Base-by-base conservation (phyloP, 2,113 vertebrate species). In the Grammomys surdaster region DNA sequence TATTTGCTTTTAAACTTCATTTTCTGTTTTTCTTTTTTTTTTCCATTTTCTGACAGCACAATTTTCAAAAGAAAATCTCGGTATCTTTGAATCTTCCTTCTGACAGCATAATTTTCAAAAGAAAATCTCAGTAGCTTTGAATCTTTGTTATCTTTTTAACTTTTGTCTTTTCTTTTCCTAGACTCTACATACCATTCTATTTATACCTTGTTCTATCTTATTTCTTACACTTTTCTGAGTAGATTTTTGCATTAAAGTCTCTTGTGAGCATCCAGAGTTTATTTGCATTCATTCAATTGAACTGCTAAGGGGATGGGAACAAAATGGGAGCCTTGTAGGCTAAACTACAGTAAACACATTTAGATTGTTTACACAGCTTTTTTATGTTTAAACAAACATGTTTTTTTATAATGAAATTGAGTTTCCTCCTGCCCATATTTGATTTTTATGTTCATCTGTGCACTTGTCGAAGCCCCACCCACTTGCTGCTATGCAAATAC, bases 381-480 rank as follows among this genome's bases (percentile, higher is more conserved):
- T 98, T 98, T 97, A 65, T 98, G 98, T 97, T 98, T 98, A 97
- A 98, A 97, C 98, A 98, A 98, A 98, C 98, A 97, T 96, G 96
- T 98, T 98, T 54, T 92, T 95, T 97, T 97, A 96, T 97, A 97
- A 97, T 97, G 98, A 98, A 98, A 97, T 98, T 96, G 98, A 96
- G 98, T 97, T 98, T 98, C 96, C 98, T 98, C 98, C 97, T 98
- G 98, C 97, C 97, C 94, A 82, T 98, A 98, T 98, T 98, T 98
- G 98, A 98, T 98, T 99, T 99, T 98, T 98, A 98, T 98, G 98
- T 99, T 98, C 98, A 99, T 99, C 98, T 98, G 98, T 98, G 98
- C 98, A 97, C 96, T 98, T 0, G 90, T 97, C 96, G 98, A 98
- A 98, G 97, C 98, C 48, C 98, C 98, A 98, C 98, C 98, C 97